Percentiles rank a stretch among this genome's conserved stretches.
phyloP scores from a whole-genome alignment of 2,113 vertebrate genomes.

The Hemicordylus capensis region DNA sequence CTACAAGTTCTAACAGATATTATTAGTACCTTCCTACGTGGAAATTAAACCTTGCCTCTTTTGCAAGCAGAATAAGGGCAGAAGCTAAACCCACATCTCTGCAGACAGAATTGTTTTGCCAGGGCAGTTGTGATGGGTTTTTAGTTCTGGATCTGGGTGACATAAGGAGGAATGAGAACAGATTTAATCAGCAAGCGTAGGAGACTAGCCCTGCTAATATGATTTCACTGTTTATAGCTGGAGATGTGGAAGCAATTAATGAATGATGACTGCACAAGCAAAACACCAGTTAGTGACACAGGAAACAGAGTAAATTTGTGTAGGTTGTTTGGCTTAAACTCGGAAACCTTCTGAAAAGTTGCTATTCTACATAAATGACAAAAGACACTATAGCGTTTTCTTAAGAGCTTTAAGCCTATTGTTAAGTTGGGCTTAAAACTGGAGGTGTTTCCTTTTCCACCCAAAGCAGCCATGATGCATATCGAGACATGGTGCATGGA shows the following conservation, averaged over 20 bases:
- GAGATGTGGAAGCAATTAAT: constrained; percentile 47
- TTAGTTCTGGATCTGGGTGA: background rate
- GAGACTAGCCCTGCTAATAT: constrained; percentile 18
- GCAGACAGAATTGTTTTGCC: constrained; percentile 7
- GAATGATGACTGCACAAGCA: constrained; percentile 55
- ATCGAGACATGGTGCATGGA: too few relatives aligned
- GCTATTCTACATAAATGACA: constrained; percentile 47
- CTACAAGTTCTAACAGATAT: background rate
- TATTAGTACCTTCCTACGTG: fast-evolving
- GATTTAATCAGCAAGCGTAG: constrained; percentile 18
- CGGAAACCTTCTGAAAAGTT: constrained; percentile 44
- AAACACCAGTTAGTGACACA: constrained; percentile 58
- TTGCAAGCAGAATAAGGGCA: background rate
- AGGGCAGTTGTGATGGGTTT: constrained; percentile 22
- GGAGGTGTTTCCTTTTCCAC: too few relatives aligned
- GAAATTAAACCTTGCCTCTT: background rate
- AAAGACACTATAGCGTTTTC: constrained; percentile 46
- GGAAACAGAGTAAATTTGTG: constrained; percentile 32
- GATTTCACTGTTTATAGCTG: constrained; percentile 41
- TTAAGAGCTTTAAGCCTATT: constrained; percentile 19
- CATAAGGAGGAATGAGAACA: background rate
- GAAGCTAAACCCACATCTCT: background rate
- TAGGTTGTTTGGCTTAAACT: constrained; percentile 37
- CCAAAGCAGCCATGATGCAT: too few relatives aligned
- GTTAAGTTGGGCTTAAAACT: too few relatives aligned